Evolutionary conservation across 2,113 vertebrate genomes (phyloP).

Genomic region (Carassius gibelio): DNA sequence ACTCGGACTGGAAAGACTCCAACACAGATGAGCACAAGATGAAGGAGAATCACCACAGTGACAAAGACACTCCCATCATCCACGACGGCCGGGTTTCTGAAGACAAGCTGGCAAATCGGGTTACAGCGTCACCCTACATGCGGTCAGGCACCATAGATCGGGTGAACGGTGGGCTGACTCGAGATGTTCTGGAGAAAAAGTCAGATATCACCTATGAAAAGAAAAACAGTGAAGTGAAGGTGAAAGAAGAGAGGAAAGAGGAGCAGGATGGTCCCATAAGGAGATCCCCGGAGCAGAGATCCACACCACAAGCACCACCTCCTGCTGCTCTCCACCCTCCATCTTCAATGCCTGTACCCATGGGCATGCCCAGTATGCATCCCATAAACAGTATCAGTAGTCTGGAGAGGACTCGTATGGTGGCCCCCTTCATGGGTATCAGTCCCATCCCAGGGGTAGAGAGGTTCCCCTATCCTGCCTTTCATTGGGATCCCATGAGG

Average conservation of each 20-base stretch:
- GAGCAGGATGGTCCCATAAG: conserved; percentile 84
- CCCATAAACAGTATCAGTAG: conserved; percentile 89
- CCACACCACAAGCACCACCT: conserved; percentile 74
- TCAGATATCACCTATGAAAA: conserved; percentile 83
- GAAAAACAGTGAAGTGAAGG: conserved; percentile 90
- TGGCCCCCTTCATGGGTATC: conserved; percentile 96
- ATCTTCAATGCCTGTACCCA: conserved; percentile 85
- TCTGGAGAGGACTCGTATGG: conserved; percentile 94
- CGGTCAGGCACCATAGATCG: conserved; percentile 75
- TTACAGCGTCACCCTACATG: conserved; percentile 84
- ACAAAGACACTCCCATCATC: conserved; percentile 84
- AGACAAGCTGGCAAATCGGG: conserved; percentile 84
- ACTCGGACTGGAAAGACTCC: conserved; percentile 87
- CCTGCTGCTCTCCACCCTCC: conserved; percentile 82
- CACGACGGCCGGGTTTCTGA: conserved; percentile 83
- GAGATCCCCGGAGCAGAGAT: conserved; percentile 76
- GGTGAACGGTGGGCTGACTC: conserved; percentile 75
- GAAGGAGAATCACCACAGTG: conserved; percentile 85
- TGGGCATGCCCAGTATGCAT: conserved; percentile 88
- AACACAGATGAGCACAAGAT: conserved; percentile 87
- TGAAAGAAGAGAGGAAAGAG: conserved; percentile 95
- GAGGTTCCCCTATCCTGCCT: conserved; percentile 92
- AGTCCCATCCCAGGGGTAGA: conserved; percentile 94
- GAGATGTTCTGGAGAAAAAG: conserved; percentile 87
- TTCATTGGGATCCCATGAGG: conserved; percentile 97